Percentiles rank a stretch among this genome's conserved stretches.
Conservation (phyloP, 2,888 invertebrate species). For the Rotaria socialis region DNA sequence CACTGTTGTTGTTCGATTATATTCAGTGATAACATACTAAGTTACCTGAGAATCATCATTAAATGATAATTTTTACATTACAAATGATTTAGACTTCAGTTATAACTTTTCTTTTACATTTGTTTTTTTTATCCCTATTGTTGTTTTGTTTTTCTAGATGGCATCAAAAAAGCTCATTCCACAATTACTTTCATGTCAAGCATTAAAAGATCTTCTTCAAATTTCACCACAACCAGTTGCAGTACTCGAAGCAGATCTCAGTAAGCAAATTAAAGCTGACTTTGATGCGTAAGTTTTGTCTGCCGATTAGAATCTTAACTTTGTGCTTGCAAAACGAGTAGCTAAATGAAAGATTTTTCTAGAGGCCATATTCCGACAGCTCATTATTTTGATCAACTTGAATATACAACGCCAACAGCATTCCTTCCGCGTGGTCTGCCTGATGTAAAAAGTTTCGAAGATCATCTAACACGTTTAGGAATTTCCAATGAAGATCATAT, state of each 20-base stretch:
- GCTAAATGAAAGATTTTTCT: neutral
- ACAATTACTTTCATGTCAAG: neutral
- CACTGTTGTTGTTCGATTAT: too few species aligned
- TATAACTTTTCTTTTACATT: too few species aligned
- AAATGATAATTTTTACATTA: too few species aligned
- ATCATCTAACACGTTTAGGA: conserved; percentile 38
- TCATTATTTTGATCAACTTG: conserved; percentile 38
- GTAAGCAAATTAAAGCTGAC: neutral
- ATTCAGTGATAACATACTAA: too few species aligned
- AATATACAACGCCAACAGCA: conserved; percentile 30
- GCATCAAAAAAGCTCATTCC: neutral
- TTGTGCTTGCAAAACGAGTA: too few species aligned
- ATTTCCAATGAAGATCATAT: conserved; percentile 42
- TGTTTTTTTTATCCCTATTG: too few species aligned
- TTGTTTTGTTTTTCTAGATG: neutral
- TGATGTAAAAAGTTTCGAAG: conserved; percentile 37
- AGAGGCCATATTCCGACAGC: conserved; percentile 44
- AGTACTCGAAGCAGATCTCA: neutral
- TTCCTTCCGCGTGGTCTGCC: conserved; percentile 40
- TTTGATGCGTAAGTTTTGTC: neutral
- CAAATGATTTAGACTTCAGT: too few species aligned
- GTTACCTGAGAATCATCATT: too few species aligned
- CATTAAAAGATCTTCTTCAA: neutral
- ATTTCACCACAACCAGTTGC: neutral
- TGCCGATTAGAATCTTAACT: too few species aligned